phyloP scores from a whole-genome alignment of 2,113 vertebrate species.

The Chinchilla lanigera region DNA sequence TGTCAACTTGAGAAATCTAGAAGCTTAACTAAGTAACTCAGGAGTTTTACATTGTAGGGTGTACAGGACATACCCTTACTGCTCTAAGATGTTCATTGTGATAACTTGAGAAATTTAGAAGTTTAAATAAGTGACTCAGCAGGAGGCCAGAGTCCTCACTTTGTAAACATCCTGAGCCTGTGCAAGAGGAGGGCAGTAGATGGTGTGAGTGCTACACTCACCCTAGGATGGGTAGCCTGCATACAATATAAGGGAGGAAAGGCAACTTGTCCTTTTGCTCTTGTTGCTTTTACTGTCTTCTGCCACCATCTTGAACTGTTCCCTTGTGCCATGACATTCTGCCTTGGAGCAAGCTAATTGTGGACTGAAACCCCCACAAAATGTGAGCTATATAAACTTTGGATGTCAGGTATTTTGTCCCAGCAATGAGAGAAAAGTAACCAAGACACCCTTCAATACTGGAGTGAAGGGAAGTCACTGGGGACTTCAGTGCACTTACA shows the following conservation, averaged over 20 bases:
- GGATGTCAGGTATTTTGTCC: neutral
- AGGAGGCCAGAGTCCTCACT: neutral
- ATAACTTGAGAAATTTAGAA: neutral
- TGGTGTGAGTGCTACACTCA: neutral
- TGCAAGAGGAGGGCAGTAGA: neutral
- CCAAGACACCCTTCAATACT: neutral
- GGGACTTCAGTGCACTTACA: neutral
- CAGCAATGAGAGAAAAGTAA: neutral
- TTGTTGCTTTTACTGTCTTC: neutral
- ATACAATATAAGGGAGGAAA: neutral
- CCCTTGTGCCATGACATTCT: neutral
- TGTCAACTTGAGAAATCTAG: neutral
- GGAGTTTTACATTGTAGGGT: neutral
- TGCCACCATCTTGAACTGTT: neutral
- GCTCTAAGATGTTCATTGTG: neutral
- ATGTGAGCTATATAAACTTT: neutral
- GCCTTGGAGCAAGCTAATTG: neutral
- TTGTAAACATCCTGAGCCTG: neutral
- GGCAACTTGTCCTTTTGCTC: neutral
- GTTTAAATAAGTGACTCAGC: neutral
- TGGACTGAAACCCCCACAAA: neutral
- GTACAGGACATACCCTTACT: neutral
- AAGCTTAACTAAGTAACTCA: neutral
- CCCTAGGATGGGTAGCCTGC: neutral
- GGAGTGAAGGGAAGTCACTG: neutral